phyloP scores from a whole-genome alignment of 2,888 invertebrate species.

The Lycocerus yunnanus region DNA sequence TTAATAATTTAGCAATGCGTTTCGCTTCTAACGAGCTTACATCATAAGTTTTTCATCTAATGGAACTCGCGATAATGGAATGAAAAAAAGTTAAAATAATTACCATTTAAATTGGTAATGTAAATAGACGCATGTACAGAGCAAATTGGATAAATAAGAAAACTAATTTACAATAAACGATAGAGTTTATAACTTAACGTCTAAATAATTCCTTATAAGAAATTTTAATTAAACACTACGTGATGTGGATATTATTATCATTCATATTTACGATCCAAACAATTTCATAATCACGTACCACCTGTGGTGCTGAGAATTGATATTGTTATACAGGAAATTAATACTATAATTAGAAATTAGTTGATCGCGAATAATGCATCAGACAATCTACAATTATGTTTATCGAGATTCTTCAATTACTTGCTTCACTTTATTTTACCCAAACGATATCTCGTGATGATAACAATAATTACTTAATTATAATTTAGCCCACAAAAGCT shows the following conservation, averaged over 20 bases:
- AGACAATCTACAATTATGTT: conserved; percentile 7
- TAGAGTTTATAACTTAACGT: conserved; percentile 22
- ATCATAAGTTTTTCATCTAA: background rate
- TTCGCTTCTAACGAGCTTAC: background rate
- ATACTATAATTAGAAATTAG: conserved; percentile 19
- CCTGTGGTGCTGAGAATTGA: conserved; percentile 18
- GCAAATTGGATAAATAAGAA: conserved; percentile 25
- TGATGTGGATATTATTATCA: conserved; percentile 23
- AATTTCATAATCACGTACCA: conserved; percentile 21
- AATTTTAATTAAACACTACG: conserved; percentile 25
- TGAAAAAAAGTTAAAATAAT: conserved; percentile 15
- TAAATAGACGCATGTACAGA: conserved; percentile 14
- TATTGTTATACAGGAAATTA: conserved; percentile 19
- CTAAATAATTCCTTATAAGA: conserved; percentile 22
- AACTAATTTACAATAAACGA: conserved; percentile 28
- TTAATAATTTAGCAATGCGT: background rate
- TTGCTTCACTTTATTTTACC: background rate
- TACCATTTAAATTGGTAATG: conserved; percentile 22
- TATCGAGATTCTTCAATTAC: conserved; percentile 2
- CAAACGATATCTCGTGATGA: background rate
- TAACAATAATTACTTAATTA: background rate
- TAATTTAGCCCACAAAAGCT: background rate
- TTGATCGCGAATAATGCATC: conserved; percentile 5
- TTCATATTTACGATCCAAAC: conserved; percentile 20
- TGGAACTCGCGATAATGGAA: background rate